Evolutionary conservation across 2,797 vertebrate species (phyloP).

Genomic region (Smutsia gigantea): DNA sequence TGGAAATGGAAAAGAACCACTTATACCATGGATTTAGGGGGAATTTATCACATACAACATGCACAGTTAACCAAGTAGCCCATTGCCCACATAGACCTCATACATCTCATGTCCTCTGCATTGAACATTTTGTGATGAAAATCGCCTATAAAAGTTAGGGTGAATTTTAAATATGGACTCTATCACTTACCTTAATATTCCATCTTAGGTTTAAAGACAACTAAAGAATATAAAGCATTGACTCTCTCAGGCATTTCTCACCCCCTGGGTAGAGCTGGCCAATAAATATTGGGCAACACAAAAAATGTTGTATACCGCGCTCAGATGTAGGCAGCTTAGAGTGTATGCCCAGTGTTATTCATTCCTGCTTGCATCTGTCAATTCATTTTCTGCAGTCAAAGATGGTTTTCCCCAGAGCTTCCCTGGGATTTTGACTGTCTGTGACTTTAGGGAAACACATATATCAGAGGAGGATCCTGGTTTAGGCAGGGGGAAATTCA

Average conservation of each 20-base stretch:
- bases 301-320: accelerated
- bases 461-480: no score
- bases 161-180: background rate
- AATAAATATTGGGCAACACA: background rate
- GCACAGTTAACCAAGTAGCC: background rate
- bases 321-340: accelerated
- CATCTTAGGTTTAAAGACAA: background rate
- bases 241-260: background rate
- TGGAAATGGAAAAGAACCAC: background rate
- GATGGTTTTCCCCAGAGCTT: no score
- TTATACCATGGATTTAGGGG: background rate
- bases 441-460: background rate
- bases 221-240: background rate
- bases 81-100: accelerated
- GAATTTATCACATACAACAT: background rate
- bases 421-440: background rate
- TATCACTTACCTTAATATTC: background rate
- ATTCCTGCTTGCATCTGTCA: no score
- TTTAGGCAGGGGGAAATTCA: background rate
- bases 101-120: background rate
- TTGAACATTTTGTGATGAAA: no score
- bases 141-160: background rate
- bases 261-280: background rate
- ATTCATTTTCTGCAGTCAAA: background rate
- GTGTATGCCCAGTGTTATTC: accelerated